These are phyloP conservation scores for Cirrhinus mrigala DNA, from an alignment of 2,797 vertebrate genomes.

Conservation along the genomic window DNA sequence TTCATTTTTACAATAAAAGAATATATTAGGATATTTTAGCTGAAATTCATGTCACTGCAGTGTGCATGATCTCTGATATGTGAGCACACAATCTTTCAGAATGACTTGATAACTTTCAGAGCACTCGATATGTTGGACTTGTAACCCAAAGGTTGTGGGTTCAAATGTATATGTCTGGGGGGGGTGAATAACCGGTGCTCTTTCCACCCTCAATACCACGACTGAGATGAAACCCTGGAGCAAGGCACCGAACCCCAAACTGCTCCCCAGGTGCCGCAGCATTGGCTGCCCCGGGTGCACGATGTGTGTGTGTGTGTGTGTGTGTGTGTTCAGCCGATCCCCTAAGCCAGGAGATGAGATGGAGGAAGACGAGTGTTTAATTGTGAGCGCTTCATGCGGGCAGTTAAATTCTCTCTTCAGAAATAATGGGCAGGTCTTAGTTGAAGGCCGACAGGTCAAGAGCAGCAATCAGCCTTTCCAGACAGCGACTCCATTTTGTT, in stretches of 20 bases:
- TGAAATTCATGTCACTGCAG: neutral
- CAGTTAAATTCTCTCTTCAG: constrained; percentile 75
- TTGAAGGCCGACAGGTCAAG: constrained; percentile 69
- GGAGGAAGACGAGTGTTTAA: constrained; percentile 64
- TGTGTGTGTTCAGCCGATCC: neutral
- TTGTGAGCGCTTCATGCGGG: constrained; percentile 65
- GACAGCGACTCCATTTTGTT: constrained; percentile 55
- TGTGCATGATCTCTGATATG: neutral
- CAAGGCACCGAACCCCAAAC: no score
- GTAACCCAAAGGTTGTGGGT: no score
- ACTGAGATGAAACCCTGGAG: no score
- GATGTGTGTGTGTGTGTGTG: no score
- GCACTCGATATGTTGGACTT: no score
- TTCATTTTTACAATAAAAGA: neutral
- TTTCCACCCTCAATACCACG: no score
- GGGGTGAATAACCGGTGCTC: no score
- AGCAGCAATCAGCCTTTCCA: constrained; percentile 65
- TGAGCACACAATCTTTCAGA: neutral
- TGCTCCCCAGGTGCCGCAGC: no score
- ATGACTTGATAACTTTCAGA: no score
- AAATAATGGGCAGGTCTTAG: constrained; percentile 73
- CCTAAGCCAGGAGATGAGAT: constrained; percentile 39
- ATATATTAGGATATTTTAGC: neutral
- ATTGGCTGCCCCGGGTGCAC: no score
- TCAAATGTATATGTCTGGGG: no score